Percentiles rank a stretch among this genome's conserved stretches.
phyloP scores from a whole-genome alignment of 2,797 vertebrate species.

The Columba guinea region DNA sequence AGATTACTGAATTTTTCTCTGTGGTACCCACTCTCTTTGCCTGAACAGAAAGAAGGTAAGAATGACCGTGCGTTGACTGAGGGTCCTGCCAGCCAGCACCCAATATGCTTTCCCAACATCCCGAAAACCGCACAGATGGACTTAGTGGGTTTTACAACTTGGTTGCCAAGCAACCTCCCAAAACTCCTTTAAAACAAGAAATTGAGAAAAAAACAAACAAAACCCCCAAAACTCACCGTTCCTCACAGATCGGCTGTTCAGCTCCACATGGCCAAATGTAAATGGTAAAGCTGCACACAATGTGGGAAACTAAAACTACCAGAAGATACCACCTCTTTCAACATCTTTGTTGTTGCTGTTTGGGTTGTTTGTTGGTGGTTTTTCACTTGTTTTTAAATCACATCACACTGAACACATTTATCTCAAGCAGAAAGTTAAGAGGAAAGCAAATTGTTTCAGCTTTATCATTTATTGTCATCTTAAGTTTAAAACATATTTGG shows the following conservation, averaged over 20 bases:
- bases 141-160: not conserved
- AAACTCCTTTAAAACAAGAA: not conserved
- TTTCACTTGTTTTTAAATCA: not conserved
- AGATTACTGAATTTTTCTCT: not conserved
- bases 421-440: not conserved
- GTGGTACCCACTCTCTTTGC: not conserved
- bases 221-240: not conserved
- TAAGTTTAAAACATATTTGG: not conserved
- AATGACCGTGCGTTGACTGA: rapidly evolving
- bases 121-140: not conserved
- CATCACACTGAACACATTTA: not conserved
- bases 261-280: not conserved
- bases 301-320: not conserved
- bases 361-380: not conserved
- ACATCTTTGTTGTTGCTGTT: not conserved
- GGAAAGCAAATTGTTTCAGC: not conserved
- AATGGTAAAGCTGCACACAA: not conserved
- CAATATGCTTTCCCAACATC: not conserved
- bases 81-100: not conserved
- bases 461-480: not conserved
- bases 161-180: not conserved
- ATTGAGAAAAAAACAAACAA: not conserved
- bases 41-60: not conserved
- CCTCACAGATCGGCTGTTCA: not conserved
- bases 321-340: not conserved